A percentile compares a stretch with the other conserved stretches of the same genome.
These are phyloP conservation scores for Sardina pilchardus DNA, from an alignment of 2,113 vertebrate species.

Conservation along the genomic window DNA sequence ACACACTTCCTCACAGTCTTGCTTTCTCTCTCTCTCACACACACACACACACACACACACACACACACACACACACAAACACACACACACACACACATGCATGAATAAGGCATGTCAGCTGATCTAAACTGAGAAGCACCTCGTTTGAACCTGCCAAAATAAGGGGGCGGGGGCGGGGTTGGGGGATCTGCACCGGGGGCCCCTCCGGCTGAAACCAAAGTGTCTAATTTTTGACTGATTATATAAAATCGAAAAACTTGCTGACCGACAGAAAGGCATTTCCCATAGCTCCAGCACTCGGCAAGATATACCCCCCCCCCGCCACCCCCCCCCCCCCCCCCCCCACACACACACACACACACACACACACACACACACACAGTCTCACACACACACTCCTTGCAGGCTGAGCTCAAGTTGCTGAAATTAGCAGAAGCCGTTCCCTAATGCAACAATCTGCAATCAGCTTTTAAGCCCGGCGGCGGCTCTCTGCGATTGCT, in stretches of 20 bases:
- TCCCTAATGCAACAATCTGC: conserved; percentile 20
- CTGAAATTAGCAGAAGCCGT: conserved; percentile 7
- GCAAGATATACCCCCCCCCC: background rate
- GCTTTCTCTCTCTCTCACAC: background rate
- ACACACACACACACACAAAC: conserved; percentile 10
- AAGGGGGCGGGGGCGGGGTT: background rate
- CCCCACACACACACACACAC: background rate
- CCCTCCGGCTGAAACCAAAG: background rate
- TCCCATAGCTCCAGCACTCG: background rate
- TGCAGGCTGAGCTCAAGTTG: background rate
- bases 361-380: conserved; percentile 3
- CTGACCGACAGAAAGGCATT: conserved; percentile 7
- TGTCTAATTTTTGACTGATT: conserved; percentile 20
- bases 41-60: background rate
- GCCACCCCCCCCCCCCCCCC: background rate
- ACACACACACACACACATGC: background rate
- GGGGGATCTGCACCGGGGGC: background rate
- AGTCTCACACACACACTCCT: too few relatives aligned
- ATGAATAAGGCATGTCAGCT: background rate
- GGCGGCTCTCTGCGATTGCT: background rate
- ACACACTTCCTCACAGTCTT: background rate
- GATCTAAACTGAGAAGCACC: background rate
- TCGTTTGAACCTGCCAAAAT: background rate
- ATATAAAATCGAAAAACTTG: conserved; percentile 14
- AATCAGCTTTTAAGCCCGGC: conserved; percentile 1